Base-by-base conservation (phyloP, 2,113 vertebrate species). In the Archilochus colubris region DNA sequence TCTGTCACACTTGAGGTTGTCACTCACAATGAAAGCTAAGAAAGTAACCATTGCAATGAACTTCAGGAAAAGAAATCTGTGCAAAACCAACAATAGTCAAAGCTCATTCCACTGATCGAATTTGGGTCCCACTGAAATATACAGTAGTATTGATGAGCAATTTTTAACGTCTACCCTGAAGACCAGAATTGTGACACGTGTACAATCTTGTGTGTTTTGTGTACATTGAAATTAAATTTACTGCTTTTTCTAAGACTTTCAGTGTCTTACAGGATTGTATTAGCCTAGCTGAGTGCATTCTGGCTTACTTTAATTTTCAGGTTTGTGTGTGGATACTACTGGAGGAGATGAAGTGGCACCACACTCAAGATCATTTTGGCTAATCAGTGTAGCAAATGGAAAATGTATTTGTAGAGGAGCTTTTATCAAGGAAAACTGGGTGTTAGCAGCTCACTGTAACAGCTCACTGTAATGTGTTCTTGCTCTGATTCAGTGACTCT, bases 361-460 rank as follows among this genome's bases (percentile, higher is more conserved):
- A 64, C 98, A 98, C 64, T 98, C 98, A 0, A 98, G 95, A 95
- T 98, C 98, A 18, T 98, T 96, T 57, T 98, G 98, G 97, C 78
- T 95, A 24, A 86, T 98, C 66, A 3, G 3, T 0, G 8, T 1
- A 14, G 0, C 0, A 53, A 1, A 3, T 0, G 1, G 0, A 8
- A 0, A 1, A 0, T 0, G 1, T 22, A 0, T 31, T 9, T 98
- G 98, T 81, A 97, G 95, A 62, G 98, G 98, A 23, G 93, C 95
- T 78, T 88, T 98, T 95, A 97, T 98, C 78, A 94, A 91, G 46
- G 4, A 67, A 51, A n/a, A 95, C 36, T 98, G 98, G 98, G 97
- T 98, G 7, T 85, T 98, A 95, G 98, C 98, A 54, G 98, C 98
- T 68, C 33, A 33, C 33, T 33, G 33, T 33, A 33, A 33, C 33